Percentiles rank a stretch among this genome's conserved stretches.
Evolutionary conservation across 2,113 vertebrate genomes (phyloP).

Genomic region (Corapipo altera): DNA sequence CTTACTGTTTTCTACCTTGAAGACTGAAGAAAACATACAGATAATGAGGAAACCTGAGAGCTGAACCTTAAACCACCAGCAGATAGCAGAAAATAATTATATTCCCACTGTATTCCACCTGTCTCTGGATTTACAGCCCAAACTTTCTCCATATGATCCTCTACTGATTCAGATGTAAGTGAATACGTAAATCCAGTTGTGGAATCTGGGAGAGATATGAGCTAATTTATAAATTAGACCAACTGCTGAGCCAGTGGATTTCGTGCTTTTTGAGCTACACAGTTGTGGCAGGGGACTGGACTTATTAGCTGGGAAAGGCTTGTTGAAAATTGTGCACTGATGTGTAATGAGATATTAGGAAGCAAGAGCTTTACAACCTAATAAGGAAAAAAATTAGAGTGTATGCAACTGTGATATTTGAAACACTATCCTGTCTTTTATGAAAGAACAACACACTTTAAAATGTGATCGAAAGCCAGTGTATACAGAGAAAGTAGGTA

Average conservation of each 20-base stretch:
- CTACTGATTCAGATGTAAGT: background rate
- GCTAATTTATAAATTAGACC: background rate
- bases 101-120: background rate
- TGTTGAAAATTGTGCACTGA: background rate
- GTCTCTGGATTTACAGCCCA: background rate
- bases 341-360: background rate
- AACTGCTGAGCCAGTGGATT: background rate
- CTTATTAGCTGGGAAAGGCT: background rate
- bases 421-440: background rate
- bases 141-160: background rate
- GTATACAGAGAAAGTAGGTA: background rate
- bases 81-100: background rate
- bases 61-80: background rate
- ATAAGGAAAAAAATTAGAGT: background rate
- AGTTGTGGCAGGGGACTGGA: background rate
- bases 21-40: background rate
- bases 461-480: background rate
- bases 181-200: background rate
- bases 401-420: background rate
- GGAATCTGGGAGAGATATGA: background rate
- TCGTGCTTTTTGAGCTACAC: background rate
- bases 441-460: background rate
- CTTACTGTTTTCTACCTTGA: background rate
- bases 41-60: background rate
- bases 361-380: background rate